These are phyloP conservation scores for Hephaestus fuliginosus DNA, from an alignment of 2,797 vertebrate genomes.

Conservation along the genomic window DNA sequence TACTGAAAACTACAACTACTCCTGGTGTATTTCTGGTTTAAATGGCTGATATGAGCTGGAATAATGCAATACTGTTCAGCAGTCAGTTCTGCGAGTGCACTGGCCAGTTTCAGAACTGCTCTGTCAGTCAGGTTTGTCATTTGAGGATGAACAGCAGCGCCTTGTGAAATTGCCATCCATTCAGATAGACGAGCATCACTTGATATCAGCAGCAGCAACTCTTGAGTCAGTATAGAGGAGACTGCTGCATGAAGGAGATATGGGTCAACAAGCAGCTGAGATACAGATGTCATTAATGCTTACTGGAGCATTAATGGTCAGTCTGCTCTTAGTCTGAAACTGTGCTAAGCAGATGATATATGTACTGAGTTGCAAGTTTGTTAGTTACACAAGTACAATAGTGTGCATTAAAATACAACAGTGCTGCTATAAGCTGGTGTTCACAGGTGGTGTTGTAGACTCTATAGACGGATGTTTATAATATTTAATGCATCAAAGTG, in stretches of 20 bases:
- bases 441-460: neutral
- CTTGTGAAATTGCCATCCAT: neutral
- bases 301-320: constrained; percentile 53
- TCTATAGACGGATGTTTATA: neutral
- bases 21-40: neutral
- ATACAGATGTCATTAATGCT: constrained; percentile 66
- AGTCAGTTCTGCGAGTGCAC: too few species aligned
- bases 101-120: neutral
- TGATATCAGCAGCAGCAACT: constrained; percentile 30
- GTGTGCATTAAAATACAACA: neutral
- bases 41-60: neutral
- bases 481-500: neutral
- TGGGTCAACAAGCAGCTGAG: constrained; percentile 51
- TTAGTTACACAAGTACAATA: neutral
- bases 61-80: neutral
- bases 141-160: neutral
- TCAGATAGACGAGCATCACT: constrained; percentile 6
- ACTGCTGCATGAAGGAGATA: constrained; percentile 44
- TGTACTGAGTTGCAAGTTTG: neutral
- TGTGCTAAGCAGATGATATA: constrained; percentile 11
- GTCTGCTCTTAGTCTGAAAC: constrained; percentile 33
- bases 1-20: neutral
- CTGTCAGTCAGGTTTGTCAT: neutral
- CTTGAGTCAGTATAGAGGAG: constrained; percentile 17
- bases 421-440: neutral